These are phyloP conservation scores for Palaemon carinicauda DNA, from an alignment of 1,140 invertebrate genomes.

Conservation along the genomic window DNA sequence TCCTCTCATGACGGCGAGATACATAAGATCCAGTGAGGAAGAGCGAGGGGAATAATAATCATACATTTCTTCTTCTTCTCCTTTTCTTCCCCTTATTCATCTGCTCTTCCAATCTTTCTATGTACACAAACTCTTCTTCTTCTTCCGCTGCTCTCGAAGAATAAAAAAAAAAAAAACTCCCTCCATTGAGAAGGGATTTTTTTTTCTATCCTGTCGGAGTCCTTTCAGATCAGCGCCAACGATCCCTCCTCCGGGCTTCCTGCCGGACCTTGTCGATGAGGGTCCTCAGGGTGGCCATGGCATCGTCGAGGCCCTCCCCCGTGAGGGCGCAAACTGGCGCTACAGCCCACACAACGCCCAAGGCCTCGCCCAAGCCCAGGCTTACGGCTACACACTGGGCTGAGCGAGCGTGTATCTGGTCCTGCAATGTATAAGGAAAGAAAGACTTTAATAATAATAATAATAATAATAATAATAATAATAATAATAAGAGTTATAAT, in stretches of 20 bases:
- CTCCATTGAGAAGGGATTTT: not conserved
- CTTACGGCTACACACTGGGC: slow-evolving; percentile 42
- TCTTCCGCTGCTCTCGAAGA: not conserved
- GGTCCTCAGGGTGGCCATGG: slow-evolving; percentile 36
- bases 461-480: no score
- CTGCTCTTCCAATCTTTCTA: no score
- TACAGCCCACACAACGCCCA: slow-evolving; percentile 59
- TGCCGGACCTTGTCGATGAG: slow-evolving; percentile 48
- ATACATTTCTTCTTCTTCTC: no score
- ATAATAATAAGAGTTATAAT: no score
- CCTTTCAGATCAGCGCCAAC: slow-evolving; percentile 34
- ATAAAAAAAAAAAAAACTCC: not conserved
- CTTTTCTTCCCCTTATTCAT: no score
- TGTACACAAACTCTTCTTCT: not conserved
- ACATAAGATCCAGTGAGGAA: no score
- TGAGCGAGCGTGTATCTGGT: slow-evolving; percentile 40
- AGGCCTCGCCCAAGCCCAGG: slow-evolving; percentile 46
- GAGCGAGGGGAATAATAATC: no score
- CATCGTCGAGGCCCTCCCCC: slow-evolving; percentile 52
- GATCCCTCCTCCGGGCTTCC: slow-evolving; percentile 42
- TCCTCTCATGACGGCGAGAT: no score
- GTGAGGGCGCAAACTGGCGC: slow-evolving; percentile 54
- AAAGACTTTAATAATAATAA: not conserved
- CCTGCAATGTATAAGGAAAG: not conserved
- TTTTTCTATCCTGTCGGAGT: not conserved